Conservation (phyloP, 2,888 invertebrate genomes). For the Julus scanicus region DNA sequence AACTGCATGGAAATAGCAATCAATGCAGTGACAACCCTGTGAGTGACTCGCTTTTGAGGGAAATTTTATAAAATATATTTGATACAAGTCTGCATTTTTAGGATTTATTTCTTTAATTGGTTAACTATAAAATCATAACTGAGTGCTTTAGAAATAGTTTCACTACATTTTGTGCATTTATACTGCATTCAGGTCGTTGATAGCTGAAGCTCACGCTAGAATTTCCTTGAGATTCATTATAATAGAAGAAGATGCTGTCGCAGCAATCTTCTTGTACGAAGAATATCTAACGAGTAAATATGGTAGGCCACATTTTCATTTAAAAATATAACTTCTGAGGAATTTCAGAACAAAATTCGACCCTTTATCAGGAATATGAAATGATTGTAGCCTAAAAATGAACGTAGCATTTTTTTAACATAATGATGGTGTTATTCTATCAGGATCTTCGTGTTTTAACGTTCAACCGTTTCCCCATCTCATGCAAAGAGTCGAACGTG, state of each 20-base stretch:
- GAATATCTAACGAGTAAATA: conserved; percentile 53
- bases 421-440: not conserved
- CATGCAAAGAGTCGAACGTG: not conserved
- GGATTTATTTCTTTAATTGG: too few species aligned
- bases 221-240: conserved; percentile 41
- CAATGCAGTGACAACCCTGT: not conserved
- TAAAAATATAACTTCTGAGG: too few species aligned
- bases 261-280: conserved; percentile 52
- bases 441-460: conserved; percentile 46
- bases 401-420: too few species aligned
- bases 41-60: not conserved
- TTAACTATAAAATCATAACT: too few species aligned
- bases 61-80: too few species aligned
- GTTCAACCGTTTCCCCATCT: conserved; percentile 48
- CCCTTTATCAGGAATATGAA: too few species aligned
- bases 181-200: not conserved
- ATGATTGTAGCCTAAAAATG: too few species aligned
- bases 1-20: not conserved
- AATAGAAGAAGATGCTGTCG: conserved; percentile 50
- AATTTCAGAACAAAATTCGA: too few species aligned
- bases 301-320: not conserved
- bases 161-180: not conserved
- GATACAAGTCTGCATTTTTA: too few species aligned
- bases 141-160: not conserved
- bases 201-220: conserved; percentile 53